phyloP scores from a whole-genome alignment of 2,113 vertebrate species.

The Dromas ardeola region DNA sequence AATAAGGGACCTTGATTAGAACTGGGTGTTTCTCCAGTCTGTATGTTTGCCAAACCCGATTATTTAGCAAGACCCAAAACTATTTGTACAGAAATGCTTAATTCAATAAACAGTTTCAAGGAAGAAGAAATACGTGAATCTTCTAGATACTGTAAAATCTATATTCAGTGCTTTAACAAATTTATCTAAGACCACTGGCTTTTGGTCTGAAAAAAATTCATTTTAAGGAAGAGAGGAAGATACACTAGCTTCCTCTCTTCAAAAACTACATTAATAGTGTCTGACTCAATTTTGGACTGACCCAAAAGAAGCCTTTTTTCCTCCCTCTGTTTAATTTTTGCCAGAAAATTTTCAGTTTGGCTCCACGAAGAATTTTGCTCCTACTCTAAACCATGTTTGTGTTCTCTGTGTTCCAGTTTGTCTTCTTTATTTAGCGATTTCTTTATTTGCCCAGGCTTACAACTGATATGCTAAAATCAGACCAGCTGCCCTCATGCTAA shows the following conservation, averaged over 20 bases:
- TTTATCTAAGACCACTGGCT: not conserved
- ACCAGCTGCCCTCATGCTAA: not conserved
- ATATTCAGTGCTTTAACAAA: not conserved
- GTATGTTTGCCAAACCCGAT: not conserved
- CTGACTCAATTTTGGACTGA: not conserved
- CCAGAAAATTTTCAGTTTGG: not conserved
- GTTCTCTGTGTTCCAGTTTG: not conserved
- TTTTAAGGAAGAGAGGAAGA: not conserved
- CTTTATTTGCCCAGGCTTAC: not conserved
- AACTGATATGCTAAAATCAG: not conserved
- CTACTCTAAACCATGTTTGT: not conserved
- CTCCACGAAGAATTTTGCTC: not conserved
- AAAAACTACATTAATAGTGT: not conserved
- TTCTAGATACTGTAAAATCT: not conserved
- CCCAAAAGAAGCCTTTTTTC: not conserved
- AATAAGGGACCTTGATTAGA: not conserved
- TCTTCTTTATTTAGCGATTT: not conserved
- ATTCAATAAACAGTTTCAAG: not conserved
- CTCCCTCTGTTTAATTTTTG: not conserved
- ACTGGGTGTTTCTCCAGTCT: not conserved
- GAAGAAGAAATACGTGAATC: not conserved
- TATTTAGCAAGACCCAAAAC: not conserved
- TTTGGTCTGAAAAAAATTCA: not conserved
- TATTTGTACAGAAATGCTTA: not conserved
- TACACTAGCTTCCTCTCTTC: not conserved